A percentile compares a stretch with the other conserved stretches of the same genome.
Evolutionary conservation across 2,797 vertebrate genomes (phyloP).

Genomic region (Borostomias antarcticus): DNA sequence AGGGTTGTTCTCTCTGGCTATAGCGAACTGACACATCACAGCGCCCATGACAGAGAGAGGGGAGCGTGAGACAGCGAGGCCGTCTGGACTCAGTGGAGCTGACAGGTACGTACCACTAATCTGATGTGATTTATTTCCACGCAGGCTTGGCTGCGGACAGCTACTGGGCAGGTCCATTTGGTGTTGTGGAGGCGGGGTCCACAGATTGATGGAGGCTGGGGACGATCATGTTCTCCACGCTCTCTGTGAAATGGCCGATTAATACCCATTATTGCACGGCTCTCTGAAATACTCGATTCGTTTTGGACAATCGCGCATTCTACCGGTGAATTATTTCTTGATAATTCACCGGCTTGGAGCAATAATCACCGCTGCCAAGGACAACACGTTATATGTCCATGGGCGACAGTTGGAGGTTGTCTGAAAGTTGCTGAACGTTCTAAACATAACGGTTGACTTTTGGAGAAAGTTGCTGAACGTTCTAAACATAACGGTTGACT

Average conservation of each 20-base stretch:
- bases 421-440: no score
- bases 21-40: slow-evolving; percentile 19
- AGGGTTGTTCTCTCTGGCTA: slow-evolving; percentile 42
- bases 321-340: no score
- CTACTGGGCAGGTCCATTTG: slow-evolving; percentile 66
- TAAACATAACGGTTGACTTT: no score
- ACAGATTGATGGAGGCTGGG: slow-evolving; percentile 63
- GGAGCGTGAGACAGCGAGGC: slow-evolving; percentile 17
- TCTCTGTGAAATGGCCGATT: slow-evolving; percentile 55
- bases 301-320: no score
- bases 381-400: no score
- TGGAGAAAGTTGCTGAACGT: no score
- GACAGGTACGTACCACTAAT: slow-evolving; percentile 65
- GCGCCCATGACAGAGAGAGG: neutral
- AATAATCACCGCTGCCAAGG: no score
- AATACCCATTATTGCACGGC: no score
- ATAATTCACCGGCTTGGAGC: no score
- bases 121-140: slow-evolving; percentile 69
- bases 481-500: no score
- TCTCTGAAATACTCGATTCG: no score
- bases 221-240: slow-evolving; percentile 50
- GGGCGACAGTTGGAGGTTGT: no score
- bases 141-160: slow-evolving; percentile 44
- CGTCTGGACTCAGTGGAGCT: slow-evolving; percentile 46
- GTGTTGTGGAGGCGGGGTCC: slow-evolving; percentile 52